These are phyloP conservation scores for Polyodon spathula DNA, from an alignment of 2,113 vertebrate species.

Conservation along the genomic window DNA sequence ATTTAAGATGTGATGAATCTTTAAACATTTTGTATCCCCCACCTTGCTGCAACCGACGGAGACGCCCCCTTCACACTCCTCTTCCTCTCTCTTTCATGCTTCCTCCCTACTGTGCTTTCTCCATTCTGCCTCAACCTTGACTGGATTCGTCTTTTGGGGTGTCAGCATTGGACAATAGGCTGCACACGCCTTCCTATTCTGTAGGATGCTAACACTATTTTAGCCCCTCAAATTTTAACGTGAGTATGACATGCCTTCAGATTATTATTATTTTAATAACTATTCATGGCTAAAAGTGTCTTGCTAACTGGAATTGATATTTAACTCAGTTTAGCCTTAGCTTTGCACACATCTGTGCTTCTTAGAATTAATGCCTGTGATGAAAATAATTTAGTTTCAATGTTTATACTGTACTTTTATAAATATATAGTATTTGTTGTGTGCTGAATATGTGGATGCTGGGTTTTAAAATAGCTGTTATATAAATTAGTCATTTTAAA, in stretches of 20 bases:
- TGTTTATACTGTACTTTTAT: no score
- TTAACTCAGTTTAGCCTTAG: no score
- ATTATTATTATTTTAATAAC: neutral
- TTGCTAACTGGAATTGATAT: no score
- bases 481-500: no score
- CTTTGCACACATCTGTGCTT: no score
- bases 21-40: slow-evolving; percentile 24
- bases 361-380: no score
- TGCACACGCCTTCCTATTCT: slow-evolving; percentile 12
- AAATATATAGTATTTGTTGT: no score
- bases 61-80: slow-evolving; percentile 29
- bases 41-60: slow-evolving; percentile 28
- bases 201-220: slow-evolving; percentile 41
- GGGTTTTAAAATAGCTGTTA: no score
- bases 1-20: slow-evolving; percentile 24
- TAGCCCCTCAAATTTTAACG: slow-evolving; percentile 35
- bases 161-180: slow-evolving; percentile 40
- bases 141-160: slow-evolving; percentile 26
- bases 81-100: slow-evolving; percentile 38
- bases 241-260: slow-evolving; percentile 45
- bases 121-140: slow-evolving; percentile 30
- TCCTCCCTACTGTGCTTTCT: slow-evolving; percentile 29
- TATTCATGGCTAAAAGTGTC: no score
- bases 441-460: no score
- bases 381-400: no score